Conservation (phyloP, 2,888 invertebrate species). For the Molorchus minor region DNA sequence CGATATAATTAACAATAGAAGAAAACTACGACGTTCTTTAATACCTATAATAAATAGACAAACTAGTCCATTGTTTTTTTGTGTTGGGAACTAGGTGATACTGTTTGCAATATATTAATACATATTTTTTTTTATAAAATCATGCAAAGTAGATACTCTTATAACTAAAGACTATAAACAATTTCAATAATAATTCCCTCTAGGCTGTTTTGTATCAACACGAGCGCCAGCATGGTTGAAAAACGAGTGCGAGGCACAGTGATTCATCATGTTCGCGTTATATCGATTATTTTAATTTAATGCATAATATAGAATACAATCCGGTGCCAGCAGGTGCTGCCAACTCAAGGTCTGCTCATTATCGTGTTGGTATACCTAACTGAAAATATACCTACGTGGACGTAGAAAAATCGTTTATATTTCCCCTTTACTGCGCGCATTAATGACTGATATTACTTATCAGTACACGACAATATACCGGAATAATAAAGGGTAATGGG, state of each 20-base stretch:
- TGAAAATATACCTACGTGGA: constrained; percentile 7
- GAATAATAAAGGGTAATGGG: not conserved
- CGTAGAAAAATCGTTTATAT: constrained; percentile 11
- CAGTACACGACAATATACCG: constrained; percentile 5
- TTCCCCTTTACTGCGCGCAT: constrained; percentile 8
- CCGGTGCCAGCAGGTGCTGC: constrained; percentile 43
- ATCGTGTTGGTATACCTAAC: constrained; percentile 16
- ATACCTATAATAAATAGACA: too few species aligned
- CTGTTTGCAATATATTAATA: too few species aligned
- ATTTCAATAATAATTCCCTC: too few species aligned
- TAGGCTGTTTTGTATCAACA: constrained; percentile 16
- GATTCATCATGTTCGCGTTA: constrained; percentile 39
- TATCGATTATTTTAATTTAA: constrained; percentile 42
- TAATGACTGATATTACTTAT: constrained; percentile 10
- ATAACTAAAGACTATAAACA: too few species aligned
- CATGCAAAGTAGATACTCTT: too few species aligned
- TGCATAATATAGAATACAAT: constrained; percentile 38
- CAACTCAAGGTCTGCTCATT: constrained; percentile 22
- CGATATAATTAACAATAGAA: too few species aligned
- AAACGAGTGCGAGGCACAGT: too few species aligned
- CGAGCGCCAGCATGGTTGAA: constrained; percentile 6
- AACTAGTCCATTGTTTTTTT: too few species aligned
- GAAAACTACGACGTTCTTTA: too few species aligned
- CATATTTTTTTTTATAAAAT: too few species aligned
- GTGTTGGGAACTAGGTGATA: too few species aligned